Evolutionary conservation across 2,797 vertebrate species (phyloP).

Genomic region (Coranthus polyacanthus): DNA sequence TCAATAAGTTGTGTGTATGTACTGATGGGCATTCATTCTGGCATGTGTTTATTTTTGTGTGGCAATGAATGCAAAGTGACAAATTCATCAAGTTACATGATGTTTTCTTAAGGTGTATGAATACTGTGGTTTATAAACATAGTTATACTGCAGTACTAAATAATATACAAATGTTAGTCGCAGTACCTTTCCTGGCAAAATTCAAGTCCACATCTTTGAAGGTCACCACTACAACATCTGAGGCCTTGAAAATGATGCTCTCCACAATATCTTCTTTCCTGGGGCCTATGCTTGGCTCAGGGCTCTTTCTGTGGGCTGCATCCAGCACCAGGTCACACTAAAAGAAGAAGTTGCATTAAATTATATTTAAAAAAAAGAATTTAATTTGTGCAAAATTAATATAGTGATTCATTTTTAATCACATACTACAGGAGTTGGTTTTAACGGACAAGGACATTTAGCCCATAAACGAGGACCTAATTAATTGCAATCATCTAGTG

Average conservation of each 20-base stretch:
- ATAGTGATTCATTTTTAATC: no score
- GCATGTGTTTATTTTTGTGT: constrained; percentile 32
- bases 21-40: constrained; percentile 28
- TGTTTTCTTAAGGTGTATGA: neutral
- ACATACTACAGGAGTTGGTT: no score
- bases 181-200: constrained; percentile 96
- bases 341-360: constrained; percentile 35
- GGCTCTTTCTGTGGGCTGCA: constrained; percentile 95
- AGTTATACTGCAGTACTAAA: neutral
- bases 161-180: neutral
- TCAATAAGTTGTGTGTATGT: constrained; percentile 46
- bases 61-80: constrained; percentile 25
- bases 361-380: constrained; percentile 5
- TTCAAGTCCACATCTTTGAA: constrained; percentile 99
- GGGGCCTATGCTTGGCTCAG: constrained; percentile 90
- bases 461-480: neutral
- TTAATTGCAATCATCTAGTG: neutral
- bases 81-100: constrained; percentile 5
- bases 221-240: constrained; percentile 96
- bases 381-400: neutral
- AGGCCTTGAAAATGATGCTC: constrained; percentile 98
- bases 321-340: constrained; percentile 98
- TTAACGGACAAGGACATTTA: no score
- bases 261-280: constrained; percentile 98
- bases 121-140: neutral